These are phyloP conservation scores for Eutrigla gurnardus DNA, from an alignment of 2,797 vertebrate genomes.

Conservation along the genomic window DNA sequence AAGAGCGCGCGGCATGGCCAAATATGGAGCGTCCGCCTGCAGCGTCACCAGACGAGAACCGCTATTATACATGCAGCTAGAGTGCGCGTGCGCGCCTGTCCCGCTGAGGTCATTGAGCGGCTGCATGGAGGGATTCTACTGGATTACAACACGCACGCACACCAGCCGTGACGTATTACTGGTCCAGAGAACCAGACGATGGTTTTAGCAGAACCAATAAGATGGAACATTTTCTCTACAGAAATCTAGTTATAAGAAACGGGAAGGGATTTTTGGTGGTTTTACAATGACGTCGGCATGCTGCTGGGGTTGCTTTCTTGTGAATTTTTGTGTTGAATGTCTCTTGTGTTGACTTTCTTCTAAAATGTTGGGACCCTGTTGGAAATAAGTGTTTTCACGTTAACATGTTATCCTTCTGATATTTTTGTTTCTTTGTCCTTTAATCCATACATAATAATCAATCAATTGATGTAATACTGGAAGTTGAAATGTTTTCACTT, in stretches of 20 bases:
- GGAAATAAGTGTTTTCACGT: neutral
- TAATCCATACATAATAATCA: too few species aligned
- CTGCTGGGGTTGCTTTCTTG: too few species aligned
- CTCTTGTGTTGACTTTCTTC: neutral
- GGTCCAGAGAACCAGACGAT: too few species aligned
- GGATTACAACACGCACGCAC: neutral
- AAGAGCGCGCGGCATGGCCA: conserved; percentile 42
- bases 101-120: conserved; percentile 19
- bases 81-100: conserved; percentile 2
- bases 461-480: neutral
- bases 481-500: neutral
- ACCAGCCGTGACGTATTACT: neutral
- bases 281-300: too few species aligned
- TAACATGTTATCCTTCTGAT: neutral
- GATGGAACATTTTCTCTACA: too few species aligned
- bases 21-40: conserved; percentile 65
- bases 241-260: too few species aligned
- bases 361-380: neutral
- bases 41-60: conserved; percentile 9
- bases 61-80: neutral
- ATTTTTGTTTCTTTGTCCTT: neutral
- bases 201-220: too few species aligned
- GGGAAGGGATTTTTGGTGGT: too few species aligned
- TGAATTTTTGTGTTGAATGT: neutral
- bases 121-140: neutral